These are phyloP conservation scores for Caenorhabditis macrosperma DNA, from an alignment of 2,888 invertebrate species.

Conservation along the genomic window DNA sequence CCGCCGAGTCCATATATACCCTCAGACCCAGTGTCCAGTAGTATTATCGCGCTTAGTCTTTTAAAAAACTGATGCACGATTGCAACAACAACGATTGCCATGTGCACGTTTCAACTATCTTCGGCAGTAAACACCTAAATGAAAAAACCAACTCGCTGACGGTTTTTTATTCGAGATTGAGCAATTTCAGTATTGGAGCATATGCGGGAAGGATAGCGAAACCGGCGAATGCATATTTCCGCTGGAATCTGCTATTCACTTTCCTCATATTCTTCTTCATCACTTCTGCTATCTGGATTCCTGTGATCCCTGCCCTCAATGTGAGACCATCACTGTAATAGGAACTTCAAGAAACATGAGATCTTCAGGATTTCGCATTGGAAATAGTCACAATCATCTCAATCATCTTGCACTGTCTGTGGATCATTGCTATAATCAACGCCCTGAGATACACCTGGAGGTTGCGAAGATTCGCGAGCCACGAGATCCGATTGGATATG, in stretches of 20 bases:
- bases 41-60: neutral
- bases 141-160: neutral
- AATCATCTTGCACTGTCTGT: constrained; percentile 68
- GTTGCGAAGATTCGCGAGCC: constrained; percentile 65
- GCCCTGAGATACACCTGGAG: constrained; percentile 68
- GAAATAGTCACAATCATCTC: constrained; percentile 73
- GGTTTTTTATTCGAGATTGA: neutral
- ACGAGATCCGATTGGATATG: constrained; percentile 66
- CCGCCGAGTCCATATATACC: neutral
- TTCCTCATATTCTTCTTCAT: constrained; percentile 74
- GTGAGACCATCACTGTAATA: constrained; percentile 33
- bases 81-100: neutral
- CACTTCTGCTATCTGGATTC: constrained; percentile 74
- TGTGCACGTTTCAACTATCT: neutral
- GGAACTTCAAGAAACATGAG: neutral
- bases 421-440: constrained; percentile 74
- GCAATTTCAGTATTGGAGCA: constrained; percentile 51
- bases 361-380: constrained; percentile 67
- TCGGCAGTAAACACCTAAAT: neutral
- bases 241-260: constrained; percentile 77
- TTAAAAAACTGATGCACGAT: neutral
- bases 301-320: constrained; percentile 68
- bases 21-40: neutral
- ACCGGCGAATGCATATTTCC: constrained; percentile 72
- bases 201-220: constrained; percentile 73